Base-by-base conservation (phyloP, 1,140 invertebrate species). In the Aradophagus sp. region DNA sequence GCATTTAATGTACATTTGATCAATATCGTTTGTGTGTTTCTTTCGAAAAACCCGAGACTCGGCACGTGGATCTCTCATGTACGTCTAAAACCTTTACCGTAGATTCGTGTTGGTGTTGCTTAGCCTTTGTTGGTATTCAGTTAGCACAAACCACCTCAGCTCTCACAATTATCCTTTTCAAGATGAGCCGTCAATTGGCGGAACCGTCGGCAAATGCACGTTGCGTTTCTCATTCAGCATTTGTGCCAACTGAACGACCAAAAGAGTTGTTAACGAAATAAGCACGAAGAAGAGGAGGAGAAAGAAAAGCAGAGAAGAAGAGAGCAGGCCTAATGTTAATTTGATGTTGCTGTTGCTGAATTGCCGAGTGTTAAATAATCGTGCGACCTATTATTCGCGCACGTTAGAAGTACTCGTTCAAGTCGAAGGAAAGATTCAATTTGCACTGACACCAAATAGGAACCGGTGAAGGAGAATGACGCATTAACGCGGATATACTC, bases 21-120 rank as follows among this genome's bases (percentile, higher is more conserved):
- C 42, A 56, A 55, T 41, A 10, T 42, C 12, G 41, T 56, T 17
- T 44, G 2, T 32, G 7, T 59, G 32, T 39, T 44, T 52, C 20
- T 50, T 31, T 42, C 35, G 15, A 36, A 41, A 26, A 44, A 34
- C 20, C 26, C 15, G 12, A 27, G 32, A 65, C 16, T 48, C 31
- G 35, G 35, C 34, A 44, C 59, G 31, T 12, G 44, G 52, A 47
- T 27, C 45, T 36, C 32, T 35, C 45, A 45, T 58, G 50, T 61
- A 62, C 44, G 42, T 76, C 61, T 73, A 48, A 75, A 79, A 23
- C 69, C 77, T 65, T 79, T 50, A 56, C 29, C 76, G 76, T 76
- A 79, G 81, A 77, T 82, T 81, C 67, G 68, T 80, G 74, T 84
- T 81, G 81, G 77, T 84, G 81, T 82, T 81, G 80, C 80, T 83